Evolutionary conservation across 2,888 invertebrate genomes (phyloP).

Genomic region (Azorinus chamasolen): DNA sequence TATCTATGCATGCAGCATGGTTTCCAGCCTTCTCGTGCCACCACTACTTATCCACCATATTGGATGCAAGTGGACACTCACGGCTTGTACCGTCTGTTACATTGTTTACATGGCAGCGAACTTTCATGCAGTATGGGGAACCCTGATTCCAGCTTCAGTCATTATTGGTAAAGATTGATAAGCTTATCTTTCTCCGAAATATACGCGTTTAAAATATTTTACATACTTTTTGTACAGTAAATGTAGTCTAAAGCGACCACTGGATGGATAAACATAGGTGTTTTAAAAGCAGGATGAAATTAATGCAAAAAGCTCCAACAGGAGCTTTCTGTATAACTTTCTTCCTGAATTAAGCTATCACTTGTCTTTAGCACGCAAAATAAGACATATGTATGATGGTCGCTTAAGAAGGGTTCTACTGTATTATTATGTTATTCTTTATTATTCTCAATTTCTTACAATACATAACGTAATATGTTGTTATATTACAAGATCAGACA

Average conservation of each 20-base stretch:
- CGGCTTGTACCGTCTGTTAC: slow-evolving; percentile 96
- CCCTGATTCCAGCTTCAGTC: slow-evolving; percentile 92
- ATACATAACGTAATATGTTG: too few species aligned
- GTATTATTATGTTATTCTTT: too few species aligned
- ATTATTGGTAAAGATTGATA: slow-evolving; percentile 96
- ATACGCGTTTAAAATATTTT: background rate
- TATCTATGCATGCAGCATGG: slow-evolving; percentile 96
- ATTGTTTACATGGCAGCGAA: slow-evolving; percentile 97
- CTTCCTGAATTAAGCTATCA: too few species aligned
- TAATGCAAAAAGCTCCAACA: too few species aligned
- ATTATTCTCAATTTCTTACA: too few species aligned
- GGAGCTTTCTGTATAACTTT: too few species aligned
- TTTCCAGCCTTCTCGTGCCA: slow-evolving; percentile 96
- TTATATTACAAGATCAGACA: too few species aligned
- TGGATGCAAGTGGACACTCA: slow-evolving; percentile 98
- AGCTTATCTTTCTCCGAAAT: slow-evolving; percentile 84
- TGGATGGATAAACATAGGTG: too few species aligned
- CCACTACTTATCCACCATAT: slow-evolving; percentile 87
- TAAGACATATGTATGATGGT: slow-evolving; percentile 89
- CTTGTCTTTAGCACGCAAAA: too few species aligned
- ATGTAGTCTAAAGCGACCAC: too few species aligned
- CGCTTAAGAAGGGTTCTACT: too few species aligned
- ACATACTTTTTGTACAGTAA: background rate
- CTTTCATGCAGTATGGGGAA: slow-evolving; percentile 95
- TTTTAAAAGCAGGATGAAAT: too few species aligned